Base-by-base conservation (phyloP, 1,140 invertebrate genomes). In the Nomia melanderi region DNA sequence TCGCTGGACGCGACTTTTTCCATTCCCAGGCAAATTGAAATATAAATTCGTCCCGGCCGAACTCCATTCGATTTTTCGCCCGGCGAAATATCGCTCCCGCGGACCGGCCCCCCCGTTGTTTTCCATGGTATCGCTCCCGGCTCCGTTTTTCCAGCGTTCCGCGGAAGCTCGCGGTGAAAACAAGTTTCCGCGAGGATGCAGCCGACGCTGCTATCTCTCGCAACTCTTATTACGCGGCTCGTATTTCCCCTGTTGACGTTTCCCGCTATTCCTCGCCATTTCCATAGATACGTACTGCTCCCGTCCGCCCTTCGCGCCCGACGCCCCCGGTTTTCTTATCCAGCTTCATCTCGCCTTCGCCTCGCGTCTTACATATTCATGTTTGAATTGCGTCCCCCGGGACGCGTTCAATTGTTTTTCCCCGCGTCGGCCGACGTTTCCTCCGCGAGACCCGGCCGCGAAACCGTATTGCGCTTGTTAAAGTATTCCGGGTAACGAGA, bases 171-270 rank as follows among this genome's bases (percentile, higher is more conserved):
- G 25, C 47, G 47, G 47, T 14, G 71, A 31, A 66, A 74, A 74
- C 62, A 47, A 74, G 36, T 56, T 66, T 41, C 27, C 71, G 11
- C 50, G 47, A 4, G 59, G 39, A 27, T 41, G 56, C 27, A 14
- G 31, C 54, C 25, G 27, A 11, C 8, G 0, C n/a, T 14, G 17
- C 31, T 31, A 71, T 60, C 47, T 60, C 47, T 41, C 60, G 62
- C 71, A 14, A 74, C 54, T 74, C 71, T 74, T 74, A 74, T 74
- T 74, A 66, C 62, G n/a, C 1, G 59, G 9, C 71, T 74, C 71
- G 62, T 65, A 66, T 74, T 74, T 56, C 71, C 71, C 71, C 33
- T 41, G 71, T 65, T 66, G 62, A 74, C 71, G 71, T 65, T 66
- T 39, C 33, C 60, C 7, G 25, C 29, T 33, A 27, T 73, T 73